Conservation (phyloP, 2,888 invertebrate species). For the Mesorhabditis belari region DNA sequence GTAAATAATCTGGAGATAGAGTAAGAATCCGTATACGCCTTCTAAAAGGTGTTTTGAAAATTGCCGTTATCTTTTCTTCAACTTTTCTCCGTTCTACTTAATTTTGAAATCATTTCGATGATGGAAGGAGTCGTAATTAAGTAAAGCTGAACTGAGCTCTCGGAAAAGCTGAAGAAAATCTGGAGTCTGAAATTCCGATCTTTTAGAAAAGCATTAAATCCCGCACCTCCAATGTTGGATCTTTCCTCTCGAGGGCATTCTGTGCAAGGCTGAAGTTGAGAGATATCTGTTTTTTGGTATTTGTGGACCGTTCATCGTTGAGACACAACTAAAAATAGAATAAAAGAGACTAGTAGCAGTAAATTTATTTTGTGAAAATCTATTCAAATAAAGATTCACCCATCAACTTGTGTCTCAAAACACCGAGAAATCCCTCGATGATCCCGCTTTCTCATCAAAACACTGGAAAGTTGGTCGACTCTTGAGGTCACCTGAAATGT, state of each 20-base stretch:
- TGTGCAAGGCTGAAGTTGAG: constrained; percentile 42
- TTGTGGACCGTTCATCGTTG: constrained; percentile 24
- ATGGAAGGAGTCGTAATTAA: no score
- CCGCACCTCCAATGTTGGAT: constrained; percentile 15
- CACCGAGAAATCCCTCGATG: constrained; percentile 41
- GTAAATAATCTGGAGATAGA: no score
- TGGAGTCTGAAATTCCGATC: background rate
- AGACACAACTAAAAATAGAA: constrained; percentile 29
- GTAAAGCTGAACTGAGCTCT: no score
- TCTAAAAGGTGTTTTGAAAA: no score
- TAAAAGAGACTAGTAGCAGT: background rate
- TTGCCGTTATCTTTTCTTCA: no score
- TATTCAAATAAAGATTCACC: constrained; percentile 14
- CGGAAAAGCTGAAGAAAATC: no score
- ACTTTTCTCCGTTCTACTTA: no score
- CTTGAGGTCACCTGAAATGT: constrained; percentile 31
- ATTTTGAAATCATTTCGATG: no score
- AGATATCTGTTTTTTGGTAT: constrained; percentile 43
- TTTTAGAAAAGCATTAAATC: background rate
- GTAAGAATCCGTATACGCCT: no score
- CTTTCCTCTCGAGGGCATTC: constrained; percentile 29
- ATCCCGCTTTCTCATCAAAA: constrained; percentile 40
- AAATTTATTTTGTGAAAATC: background rate
- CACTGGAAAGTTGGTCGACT: constrained; percentile 37
- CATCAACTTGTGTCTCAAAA: constrained; percentile 41